A percentile compares a stretch with the other conserved stretches of the same genome.
phyloP scores from a whole-genome alignment of 2,888 invertebrate genomes.

The Orchesellides sinensis region DNA sequence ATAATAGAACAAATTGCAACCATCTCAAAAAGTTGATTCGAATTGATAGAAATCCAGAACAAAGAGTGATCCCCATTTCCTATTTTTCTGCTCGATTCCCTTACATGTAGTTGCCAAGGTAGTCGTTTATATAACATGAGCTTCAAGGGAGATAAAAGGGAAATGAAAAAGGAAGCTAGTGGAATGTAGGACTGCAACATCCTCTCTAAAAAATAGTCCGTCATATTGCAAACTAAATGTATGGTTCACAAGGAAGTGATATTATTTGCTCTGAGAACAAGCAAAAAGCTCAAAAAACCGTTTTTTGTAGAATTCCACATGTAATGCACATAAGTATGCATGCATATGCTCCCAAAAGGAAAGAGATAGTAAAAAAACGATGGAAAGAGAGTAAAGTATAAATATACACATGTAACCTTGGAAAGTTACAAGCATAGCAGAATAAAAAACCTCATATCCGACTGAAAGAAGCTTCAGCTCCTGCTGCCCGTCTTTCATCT shows the following conservation, averaged over 20 bases:
- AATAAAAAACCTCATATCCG: not conserved
- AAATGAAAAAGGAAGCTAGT: slow-evolving; percentile 24
- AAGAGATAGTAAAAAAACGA: slow-evolving; percentile 30
- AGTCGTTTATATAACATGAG: not conserved
- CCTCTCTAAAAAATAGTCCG: slow-evolving; percentile 1
- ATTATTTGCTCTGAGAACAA: not conserved
- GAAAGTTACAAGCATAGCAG: slow-evolving; percentile 13
- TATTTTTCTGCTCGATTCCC: not conserved
- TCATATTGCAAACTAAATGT: slow-evolving; percentile 16
- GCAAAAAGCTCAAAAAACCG: not conserved
- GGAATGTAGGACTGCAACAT: slow-evolving; percentile 26
- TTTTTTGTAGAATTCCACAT: not conserved
- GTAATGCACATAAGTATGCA: too few relatives aligned
- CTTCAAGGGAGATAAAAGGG: slow-evolving; percentile 4
- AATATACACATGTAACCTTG: slow-evolving; percentile 51
- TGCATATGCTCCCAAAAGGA: slow-evolving; percentile 21
- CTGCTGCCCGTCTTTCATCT: not conserved
- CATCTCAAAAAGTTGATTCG: too few relatives aligned
- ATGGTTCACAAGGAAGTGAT: slow-evolving; percentile 6
- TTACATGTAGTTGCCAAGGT: too few relatives aligned
- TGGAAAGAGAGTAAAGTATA: slow-evolving; percentile 14
- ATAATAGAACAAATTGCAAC: too few relatives aligned
- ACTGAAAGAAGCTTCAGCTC: slow-evolving; percentile 3
- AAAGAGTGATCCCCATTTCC: slow-evolving; percentile 47
- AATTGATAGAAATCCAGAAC: too few relatives aligned